Conservation (phyloP, 2,888 invertebrate species). For the Synanthedon formicaeformis region DNA sequence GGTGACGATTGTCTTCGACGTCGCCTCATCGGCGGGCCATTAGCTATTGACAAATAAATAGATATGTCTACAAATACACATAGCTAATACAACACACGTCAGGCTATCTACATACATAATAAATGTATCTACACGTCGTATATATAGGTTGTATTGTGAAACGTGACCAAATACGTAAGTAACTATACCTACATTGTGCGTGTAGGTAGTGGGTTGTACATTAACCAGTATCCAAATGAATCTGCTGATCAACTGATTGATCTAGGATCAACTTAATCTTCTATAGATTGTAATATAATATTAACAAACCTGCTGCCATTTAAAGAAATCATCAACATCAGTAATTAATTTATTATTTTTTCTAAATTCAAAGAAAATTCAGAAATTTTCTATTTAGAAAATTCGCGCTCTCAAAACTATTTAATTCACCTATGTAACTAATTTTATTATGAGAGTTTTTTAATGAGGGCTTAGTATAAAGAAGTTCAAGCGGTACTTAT, state of each 20-base stretch:
- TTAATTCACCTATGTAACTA: too few species aligned
- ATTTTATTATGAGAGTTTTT: too few species aligned
- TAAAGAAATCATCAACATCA: too few species aligned
- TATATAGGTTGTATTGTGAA: conserved; percentile 23
- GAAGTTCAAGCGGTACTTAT: too few species aligned
- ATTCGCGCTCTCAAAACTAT: too few species aligned
- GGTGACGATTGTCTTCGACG: conserved; percentile 56
- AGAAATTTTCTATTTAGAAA: too few species aligned
- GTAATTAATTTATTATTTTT: too few species aligned
- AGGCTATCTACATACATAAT: conserved; percentile 12
- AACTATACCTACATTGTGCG: conserved; percentile 17
- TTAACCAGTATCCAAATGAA: conserved; percentile 35
- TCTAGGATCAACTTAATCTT: conserved; percentile 23
- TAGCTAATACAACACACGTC: conserved; percentile 6
- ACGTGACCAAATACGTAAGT: too few species aligned
- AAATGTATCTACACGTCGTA: conserved; percentile 13
- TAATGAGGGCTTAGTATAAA: too few species aligned
- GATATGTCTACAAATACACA: conserved; percentile 20
- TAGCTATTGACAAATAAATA: conserved; percentile 59
- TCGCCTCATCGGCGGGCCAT: conserved; percentile 45
- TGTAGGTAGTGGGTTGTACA: conserved; percentile 22
- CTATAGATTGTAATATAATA: not conserved
- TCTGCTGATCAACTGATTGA: conserved; percentile 32
- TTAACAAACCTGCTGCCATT: too few species aligned
- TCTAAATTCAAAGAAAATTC: too few species aligned